phyloP scores from a whole-genome alignment of 2,888 invertebrate species.

The Hipparchia semele region DNA sequence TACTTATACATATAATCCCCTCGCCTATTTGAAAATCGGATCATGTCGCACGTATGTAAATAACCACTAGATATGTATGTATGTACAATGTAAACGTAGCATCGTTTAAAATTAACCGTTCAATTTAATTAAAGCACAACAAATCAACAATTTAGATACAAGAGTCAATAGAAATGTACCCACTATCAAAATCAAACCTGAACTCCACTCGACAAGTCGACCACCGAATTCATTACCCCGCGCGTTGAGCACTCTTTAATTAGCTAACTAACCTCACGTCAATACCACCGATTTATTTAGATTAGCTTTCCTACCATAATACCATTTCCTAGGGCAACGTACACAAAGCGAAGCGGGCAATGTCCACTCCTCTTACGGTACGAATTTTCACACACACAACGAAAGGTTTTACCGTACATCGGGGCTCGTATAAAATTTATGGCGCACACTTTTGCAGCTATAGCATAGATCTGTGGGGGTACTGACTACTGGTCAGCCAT shows the following conservation, averaged over 20 bases:
- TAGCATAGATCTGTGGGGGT: constrained; percentile 71
- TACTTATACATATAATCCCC: not conserved
- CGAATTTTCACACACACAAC: constrained; percentile 76
- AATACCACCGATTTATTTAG: constrained; percentile 71
- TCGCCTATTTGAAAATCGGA: not conserved
- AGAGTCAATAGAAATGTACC: constrained; percentile 9
- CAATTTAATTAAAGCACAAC: constrained; percentile 21
- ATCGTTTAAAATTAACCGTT: not conserved
- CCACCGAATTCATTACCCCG: constrained; percentile 32
- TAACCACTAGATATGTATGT: not conserved
- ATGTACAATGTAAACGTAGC: not conserved
- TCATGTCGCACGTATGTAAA: not conserved
- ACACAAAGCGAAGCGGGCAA: constrained; percentile 74
- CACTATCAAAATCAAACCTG: constrained; percentile 5
- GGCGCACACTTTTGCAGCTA: constrained; percentile 80
- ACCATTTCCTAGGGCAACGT: constrained; percentile 56
- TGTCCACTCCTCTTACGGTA: constrained; percentile 74
- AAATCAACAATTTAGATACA: constrained; percentile 12
- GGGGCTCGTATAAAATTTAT: constrained; percentile 80
- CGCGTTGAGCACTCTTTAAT: constrained; percentile 59
- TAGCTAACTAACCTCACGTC: constrained; percentile 62
- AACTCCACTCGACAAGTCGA: constrained; percentile 22
- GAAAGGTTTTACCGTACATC: constrained; percentile 76
- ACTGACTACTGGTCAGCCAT: constrained; percentile 79
- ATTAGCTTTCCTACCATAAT: constrained; percentile 62